These are phyloP conservation scores for Patiria pectinifera DNA, from an alignment of 53 echinoderm and acorn worm genomes.

Conservation along the genomic window DNA sequence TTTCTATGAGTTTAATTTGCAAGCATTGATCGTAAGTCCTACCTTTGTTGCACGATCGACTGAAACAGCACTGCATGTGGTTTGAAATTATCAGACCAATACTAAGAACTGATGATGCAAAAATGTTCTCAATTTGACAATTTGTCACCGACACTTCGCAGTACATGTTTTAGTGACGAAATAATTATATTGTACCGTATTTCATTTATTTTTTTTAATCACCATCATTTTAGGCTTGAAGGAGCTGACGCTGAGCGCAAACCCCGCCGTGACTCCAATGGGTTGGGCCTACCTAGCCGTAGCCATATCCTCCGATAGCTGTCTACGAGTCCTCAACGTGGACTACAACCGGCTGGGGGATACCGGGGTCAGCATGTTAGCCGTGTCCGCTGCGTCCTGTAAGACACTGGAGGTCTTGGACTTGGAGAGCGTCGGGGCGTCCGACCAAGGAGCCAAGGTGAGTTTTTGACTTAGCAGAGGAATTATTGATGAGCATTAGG, in stretches of 20 bases:
- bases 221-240: slow-evolving; percentile 43
- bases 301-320: slow-evolving; percentile 54
- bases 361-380: slow-evolving; percentile 67
- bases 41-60: no score
- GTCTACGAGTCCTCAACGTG: slow-evolving; percentile 59
- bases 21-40: no score
- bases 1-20: no score
- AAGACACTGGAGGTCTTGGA: slow-evolving; percentile 66
- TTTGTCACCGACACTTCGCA: no score
- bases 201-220: background rate
- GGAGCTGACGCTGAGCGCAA: slow-evolving; percentile 72
- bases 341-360: slow-evolving; percentile 78
- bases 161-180: no score
- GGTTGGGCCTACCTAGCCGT: slow-evolving; percentile 73
- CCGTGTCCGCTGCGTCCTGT: slow-evolving; percentile 70
- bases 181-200: no score
- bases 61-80: no score
- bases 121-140: no score
- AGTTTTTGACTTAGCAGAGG: background rate
- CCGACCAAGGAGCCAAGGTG: slow-evolving; percentile 72
- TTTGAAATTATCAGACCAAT: no score
- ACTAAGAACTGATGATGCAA: no score
- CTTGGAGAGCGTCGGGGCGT: slow-evolving; percentile 67
- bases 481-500: no score
- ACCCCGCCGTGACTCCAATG: slow-evolving; percentile 57